These are phyloP conservation scores for Hoplostethus mediterraneus DNA, from an alignment of 2,797 vertebrate species.

Conservation along the genomic window DNA sequence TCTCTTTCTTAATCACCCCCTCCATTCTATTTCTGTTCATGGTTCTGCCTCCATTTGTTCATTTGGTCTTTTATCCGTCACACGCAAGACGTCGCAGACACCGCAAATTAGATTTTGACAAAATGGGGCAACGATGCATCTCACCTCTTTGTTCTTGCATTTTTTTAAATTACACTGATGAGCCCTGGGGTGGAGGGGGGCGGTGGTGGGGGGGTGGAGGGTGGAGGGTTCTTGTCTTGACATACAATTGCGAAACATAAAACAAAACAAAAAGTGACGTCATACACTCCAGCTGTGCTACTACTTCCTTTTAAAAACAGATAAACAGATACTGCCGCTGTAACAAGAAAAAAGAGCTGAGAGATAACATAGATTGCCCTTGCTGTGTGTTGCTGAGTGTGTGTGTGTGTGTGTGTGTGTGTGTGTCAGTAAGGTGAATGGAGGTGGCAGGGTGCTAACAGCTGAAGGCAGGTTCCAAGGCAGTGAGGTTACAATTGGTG, in stretches of 20 bases:
- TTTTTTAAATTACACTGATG: no score
- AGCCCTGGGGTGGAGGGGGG: no score
- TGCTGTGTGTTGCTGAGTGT: slow-evolving; percentile 15
- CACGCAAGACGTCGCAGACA: no score
- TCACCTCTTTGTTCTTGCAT: no score
- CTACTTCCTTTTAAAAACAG: slow-evolving; percentile 13
- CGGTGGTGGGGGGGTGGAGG: no score
- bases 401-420: slow-evolving; percentile 18
- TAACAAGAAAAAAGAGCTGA: slow-evolving; percentile 14
- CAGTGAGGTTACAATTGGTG: slow-evolving; percentile 80
- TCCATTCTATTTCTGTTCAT: background rate
- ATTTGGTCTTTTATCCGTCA: no score
- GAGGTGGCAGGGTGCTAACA: slow-evolving; percentile 76
- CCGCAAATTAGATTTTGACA: no score
- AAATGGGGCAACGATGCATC: no score
- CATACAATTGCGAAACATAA: no score
- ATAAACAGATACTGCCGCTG: background rate
- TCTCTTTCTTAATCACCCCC: background rate
- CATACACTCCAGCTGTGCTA: slow-evolving; percentile 2
- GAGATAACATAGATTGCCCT: slow-evolving; percentile 42
- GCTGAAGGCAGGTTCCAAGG: slow-evolving; percentile 70
- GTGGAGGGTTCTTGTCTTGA: no score
- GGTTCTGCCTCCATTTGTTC: background rate
- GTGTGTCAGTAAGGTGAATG: slow-evolving; percentile 59
- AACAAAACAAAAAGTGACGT: background rate